phyloP scores from a whole-genome alignment of 2,113 vertebrate species.

The Vimba vimba region DNA sequence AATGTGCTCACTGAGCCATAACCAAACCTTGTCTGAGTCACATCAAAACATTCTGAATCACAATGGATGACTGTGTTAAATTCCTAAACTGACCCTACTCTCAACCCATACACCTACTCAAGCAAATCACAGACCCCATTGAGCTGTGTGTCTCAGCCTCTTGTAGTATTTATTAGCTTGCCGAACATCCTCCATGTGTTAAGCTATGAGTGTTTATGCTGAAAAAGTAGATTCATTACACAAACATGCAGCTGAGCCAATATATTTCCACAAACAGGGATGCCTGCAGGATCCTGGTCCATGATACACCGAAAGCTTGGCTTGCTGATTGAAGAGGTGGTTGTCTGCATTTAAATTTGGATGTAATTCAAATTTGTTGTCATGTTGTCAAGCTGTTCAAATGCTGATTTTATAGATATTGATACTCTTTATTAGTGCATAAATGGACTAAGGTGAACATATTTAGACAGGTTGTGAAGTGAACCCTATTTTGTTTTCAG shows the following conservation, averaged over 20 bases:
- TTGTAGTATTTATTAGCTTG: slow-evolving; percentile 24
- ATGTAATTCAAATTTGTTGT: neutral
- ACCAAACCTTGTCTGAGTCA: slow-evolving; percentile 12
- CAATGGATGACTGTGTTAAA: slow-evolving; percentile 12
- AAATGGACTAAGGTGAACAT: too few species aligned
- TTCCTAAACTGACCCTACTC: slow-evolving; percentile 4
- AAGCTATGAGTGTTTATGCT: neutral
- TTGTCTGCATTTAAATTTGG: neutral
- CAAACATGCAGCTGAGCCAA: neutral
- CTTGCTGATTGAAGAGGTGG: neutral
- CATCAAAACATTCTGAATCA: slow-evolving; percentile 21
- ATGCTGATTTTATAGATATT: too few species aligned
- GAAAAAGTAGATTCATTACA: neutral
- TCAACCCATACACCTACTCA: neutral
- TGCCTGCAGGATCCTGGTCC: neutral
- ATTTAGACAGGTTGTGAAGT: too few species aligned
- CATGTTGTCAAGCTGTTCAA: too few species aligned
- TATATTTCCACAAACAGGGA: neutral
- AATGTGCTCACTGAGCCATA: slow-evolving; percentile 19
- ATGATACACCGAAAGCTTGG: neutral
- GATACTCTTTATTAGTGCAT: too few species aligned
- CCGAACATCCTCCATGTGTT: neutral
- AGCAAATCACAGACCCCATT: neutral
- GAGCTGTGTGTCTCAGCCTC: slow-evolving; percentile 1
- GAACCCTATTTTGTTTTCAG: too few species aligned